These are phyloP conservation scores for Cottus gobio DNA, from an alignment of 2,113 vertebrate species.

Conservation along the genomic window DNA sequence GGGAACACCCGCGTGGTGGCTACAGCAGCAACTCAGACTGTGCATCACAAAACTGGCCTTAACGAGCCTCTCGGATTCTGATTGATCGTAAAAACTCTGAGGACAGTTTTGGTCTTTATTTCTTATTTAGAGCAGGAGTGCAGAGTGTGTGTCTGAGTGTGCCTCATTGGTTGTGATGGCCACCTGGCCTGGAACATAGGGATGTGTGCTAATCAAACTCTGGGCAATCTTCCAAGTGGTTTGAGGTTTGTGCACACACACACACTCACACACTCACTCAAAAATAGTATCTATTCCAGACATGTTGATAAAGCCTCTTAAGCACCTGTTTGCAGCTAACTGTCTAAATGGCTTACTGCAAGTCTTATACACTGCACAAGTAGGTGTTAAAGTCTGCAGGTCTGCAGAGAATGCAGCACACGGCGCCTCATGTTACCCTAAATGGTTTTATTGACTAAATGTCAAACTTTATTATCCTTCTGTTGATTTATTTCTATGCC, in stretches of 20 bases:
- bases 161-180: constrained; percentile 53
- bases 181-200: constrained; percentile 54
- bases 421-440: background rate
- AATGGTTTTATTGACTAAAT: background rate
- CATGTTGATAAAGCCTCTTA: constrained; percentile 78
- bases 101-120: constrained; percentile 17
- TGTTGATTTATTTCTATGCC: background rate
- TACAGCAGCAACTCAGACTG: constrained; percentile 39
- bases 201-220: constrained; percentile 65
- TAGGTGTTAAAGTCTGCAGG: constrained; percentile 28
- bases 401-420: constrained; percentile 7
- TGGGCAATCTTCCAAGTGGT: constrained; percentile 52
- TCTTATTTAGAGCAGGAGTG: constrained; percentile 24
- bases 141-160: constrained; percentile 36
- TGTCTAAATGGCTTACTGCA: constrained; percentile 57
- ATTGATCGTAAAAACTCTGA: constrained; percentile 6
- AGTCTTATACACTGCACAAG: constrained; percentile 25
- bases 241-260: constrained; percentile 14
- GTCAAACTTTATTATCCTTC: background rate
- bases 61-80: constrained; percentile 23
- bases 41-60: constrained; percentile 35
- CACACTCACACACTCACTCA: constrained; percentile 28
- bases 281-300: constrained; percentile 63
- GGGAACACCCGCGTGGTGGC: constrained; percentile 7
- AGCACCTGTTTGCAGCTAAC: constrained; percentile 69